Conservation (phyloP, 1,140 invertebrate genomes). For the Brachionus plicatilis region DNA sequence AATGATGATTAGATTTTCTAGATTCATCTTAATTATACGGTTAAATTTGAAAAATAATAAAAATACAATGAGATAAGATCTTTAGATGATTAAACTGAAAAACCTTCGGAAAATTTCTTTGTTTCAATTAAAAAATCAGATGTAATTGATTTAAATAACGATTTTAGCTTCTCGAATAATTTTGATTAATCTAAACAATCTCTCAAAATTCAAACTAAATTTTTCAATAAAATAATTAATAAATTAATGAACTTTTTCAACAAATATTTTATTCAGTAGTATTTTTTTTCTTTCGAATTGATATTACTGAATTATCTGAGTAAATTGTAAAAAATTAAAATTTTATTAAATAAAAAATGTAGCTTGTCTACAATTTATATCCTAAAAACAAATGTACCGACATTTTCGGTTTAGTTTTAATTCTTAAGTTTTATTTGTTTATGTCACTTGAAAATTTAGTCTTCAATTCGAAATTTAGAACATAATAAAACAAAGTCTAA, state of each 20-base stretch:
- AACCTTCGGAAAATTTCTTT: background rate
- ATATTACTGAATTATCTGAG: background rate
- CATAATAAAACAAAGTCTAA: constrained; percentile 1
- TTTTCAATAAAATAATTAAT: background rate
- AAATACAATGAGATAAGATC: no score
- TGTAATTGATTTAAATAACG: background rate
- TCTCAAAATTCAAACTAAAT: no score
- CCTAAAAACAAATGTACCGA: background rate
- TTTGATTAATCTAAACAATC: background rate
- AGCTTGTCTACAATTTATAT: background rate
- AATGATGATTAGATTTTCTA: no score
- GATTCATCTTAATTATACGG: no score
- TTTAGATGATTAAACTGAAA: background rate
- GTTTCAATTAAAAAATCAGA: background rate
- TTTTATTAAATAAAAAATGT: background rate
- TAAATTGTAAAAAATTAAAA: no score
- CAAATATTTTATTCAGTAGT: background rate
- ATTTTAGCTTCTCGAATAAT: background rate
- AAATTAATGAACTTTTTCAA: background rate
- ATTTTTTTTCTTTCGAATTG: background rate
- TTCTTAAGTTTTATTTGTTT: background rate
- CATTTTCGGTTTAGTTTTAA: background rate
- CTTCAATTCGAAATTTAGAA: background rate
- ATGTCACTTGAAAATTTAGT: background rate
- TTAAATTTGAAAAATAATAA: no score